Percentiles rank a stretch among this genome's conserved stretches.
phyloP scores from a whole-genome alignment of 2,888 invertebrate genomes.

The Toxonevra muliebris region DNA sequence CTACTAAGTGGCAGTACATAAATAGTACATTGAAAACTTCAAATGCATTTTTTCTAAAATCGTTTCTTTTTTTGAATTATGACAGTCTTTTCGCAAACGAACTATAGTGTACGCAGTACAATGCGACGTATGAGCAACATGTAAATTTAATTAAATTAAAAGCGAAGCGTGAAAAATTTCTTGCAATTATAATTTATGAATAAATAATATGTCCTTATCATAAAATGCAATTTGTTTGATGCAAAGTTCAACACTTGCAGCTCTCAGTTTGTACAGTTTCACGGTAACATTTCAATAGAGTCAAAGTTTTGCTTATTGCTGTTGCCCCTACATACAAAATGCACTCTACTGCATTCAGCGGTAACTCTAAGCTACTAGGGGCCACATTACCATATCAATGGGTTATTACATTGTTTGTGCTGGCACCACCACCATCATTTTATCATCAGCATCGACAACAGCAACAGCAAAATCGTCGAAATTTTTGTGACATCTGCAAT shows the following conservation, averaged over 20 bases:
- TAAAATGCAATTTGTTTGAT: too few relatives aligned
- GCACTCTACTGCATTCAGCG: not conserved
- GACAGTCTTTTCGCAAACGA: too few relatives aligned
- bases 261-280: too few relatives aligned
- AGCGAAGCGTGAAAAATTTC: not conserved
- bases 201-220: not conserved
- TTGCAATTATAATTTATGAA: not conserved
- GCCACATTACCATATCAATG: constrained; percentile 34
- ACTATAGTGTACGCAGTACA: too few relatives aligned
- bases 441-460: not conserved
- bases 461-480: not conserved
- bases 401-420: constrained; percentile 34
- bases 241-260: not conserved
- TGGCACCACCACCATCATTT: constrained; percentile 36
- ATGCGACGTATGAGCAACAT: not conserved
- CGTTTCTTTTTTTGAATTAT: too few relatives aligned
- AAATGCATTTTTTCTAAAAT: too few relatives aligned
- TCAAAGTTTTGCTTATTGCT: not conserved
- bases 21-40: too few relatives aligned
- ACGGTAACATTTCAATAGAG: not conserved
- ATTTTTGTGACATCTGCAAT: too few relatives aligned
- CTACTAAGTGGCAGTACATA: too few relatives aligned
- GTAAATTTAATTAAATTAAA: not conserved
- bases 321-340: not conserved
- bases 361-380: constrained; percentile 32